Base-by-base conservation (phyloP, 2,113 vertebrate genomes). In the Macrotis lagotis region DNA sequence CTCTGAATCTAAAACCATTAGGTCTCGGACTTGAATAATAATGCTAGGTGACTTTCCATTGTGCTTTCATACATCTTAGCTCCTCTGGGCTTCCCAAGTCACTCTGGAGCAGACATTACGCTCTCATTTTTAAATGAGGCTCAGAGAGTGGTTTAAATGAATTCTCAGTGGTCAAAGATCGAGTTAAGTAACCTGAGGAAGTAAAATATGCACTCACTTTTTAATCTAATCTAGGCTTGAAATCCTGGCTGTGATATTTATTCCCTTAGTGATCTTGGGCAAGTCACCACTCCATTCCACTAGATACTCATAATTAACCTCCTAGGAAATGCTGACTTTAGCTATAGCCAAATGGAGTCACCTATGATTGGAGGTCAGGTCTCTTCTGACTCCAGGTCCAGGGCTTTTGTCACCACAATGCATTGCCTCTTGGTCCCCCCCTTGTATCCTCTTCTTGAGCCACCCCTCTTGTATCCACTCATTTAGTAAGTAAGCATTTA, bases 251-350 rank as follows among this genome's bases (percentile, higher is more conserved):
- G 31, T 66, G n/a, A 19, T 44, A 22, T 44, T 83, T n/a, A 83
- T n/a, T 83, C 6, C 19, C 66, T 83, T 22, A 24, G n/a, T 83
- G 66, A 83, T 7, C n/a, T 83, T 83, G 66, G n/a, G 5, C 9
- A 44, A 83, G 66, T 83, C 66, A 83, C 16, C 1, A 44, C n/a
- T 44, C 66, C 5, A 6, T 44, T 94, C 97, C 96, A 98, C 95
- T 95, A 97, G 97, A 96, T 89, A 95, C 91, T 96, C 97, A 97
- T 98, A 97, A 98, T 98, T 97, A 98, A 96, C 94, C 96, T 96
- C 52, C n/a, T 51, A 93, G 97, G 55, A 97, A 97, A 98, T 96
- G 95, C 91, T 97, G 97, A 95, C 92, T 95, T 97, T 97, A 94
- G 88, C 95, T 96, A 95, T 59, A 95, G 95, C 97, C n/a, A n/a